Percentiles rank a stretch among this genome's conserved stretches.
Conservation (phyloP, 2,113 vertebrate genomes). For the Nothocercus nigrocapillus region DNA sequence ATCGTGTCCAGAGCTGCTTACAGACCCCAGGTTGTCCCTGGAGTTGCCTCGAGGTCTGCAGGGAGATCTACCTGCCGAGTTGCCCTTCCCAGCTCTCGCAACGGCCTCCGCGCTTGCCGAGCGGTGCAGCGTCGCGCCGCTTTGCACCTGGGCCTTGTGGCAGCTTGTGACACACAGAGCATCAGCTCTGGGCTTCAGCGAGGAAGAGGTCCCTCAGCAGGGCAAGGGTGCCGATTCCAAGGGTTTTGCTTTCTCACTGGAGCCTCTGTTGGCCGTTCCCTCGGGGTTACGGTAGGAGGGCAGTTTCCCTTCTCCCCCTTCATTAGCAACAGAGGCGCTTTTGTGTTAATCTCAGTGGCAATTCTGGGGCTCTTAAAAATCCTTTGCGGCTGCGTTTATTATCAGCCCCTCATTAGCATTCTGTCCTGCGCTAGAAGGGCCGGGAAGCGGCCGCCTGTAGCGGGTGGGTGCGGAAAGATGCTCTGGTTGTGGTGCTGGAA, state of each 20-base stretch:
- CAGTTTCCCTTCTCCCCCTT: not conserved
- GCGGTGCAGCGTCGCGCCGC: fast-evolving
- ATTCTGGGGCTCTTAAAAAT: conserved; percentile 12
- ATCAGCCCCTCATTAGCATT: conserved; percentile 20
- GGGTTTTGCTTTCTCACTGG: not conserved
- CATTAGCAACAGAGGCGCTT: conserved; percentile 21
- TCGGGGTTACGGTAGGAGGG: not conserved
- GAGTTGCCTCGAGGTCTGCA: not conserved
- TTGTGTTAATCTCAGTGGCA: conserved; percentile 45
- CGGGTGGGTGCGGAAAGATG: not conserved
- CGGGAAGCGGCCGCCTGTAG: not conserved
- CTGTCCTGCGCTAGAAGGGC: conserved; percentile 6
- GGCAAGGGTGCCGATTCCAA: not conserved
- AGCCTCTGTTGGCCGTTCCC: not conserved
- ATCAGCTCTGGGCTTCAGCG: not conserved
- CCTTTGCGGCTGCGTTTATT: not conserved
- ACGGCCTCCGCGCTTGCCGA: not conserved
- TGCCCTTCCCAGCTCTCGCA: not conserved
- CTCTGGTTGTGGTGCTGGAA: not conserved
- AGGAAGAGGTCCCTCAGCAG: not conserved
- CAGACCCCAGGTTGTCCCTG: fast-evolving
- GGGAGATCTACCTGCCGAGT: not conserved
- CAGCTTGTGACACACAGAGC: not conserved
- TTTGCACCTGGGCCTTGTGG: fast-evolving
- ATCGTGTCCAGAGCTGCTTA: not conserved